Percentiles rank a stretch among this genome's conserved stretches.
These are phyloP conservation scores for Corvus moneduloides DNA, from an alignment of 2,113 vertebrate species.

Conservation along the genomic window DNA sequence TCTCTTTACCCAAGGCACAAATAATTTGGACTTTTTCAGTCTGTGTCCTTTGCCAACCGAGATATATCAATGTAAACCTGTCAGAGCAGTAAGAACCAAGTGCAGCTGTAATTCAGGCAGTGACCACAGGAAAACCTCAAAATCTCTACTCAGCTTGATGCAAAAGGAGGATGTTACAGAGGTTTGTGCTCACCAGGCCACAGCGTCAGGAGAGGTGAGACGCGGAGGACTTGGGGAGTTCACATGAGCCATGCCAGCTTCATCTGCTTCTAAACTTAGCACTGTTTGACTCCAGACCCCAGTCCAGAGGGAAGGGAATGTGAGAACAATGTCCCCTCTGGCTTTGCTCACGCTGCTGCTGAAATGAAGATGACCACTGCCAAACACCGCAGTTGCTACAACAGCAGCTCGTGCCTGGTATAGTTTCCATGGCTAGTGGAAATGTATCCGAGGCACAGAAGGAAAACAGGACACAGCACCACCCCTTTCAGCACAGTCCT, in stretches of 20 bases:
- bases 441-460: not conserved
- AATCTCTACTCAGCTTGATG: slow-evolving; percentile 5
- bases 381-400: slow-evolving; percentile 47
- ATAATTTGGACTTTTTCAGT: not conserved
- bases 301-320: not conserved
- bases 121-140: slow-evolving; percentile 60
- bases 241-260: not conserved
- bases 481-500: not conserved
- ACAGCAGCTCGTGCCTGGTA: slow-evolving; percentile 32
- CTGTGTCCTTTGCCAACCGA: not conserved
- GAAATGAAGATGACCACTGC: not conserved
- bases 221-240: not conserved
- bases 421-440: slow-evolving; percentile 22
- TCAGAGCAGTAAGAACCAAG: not conserved
- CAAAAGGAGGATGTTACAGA: not conserved
- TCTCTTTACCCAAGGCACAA: not conserved
- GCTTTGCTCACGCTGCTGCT: not conserved
- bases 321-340: slow-evolving; percentile 11
- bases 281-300: not conserved
- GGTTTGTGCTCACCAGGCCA: not conserved
- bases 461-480: not conserved
- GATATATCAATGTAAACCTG: not conserved
- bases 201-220: not conserved
- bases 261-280: slow-evolving; percentile 16
- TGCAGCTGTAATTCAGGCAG: not conserved